Conservation (phyloP, 2,113 vertebrate species). For the Callionymus lyra region DNA sequence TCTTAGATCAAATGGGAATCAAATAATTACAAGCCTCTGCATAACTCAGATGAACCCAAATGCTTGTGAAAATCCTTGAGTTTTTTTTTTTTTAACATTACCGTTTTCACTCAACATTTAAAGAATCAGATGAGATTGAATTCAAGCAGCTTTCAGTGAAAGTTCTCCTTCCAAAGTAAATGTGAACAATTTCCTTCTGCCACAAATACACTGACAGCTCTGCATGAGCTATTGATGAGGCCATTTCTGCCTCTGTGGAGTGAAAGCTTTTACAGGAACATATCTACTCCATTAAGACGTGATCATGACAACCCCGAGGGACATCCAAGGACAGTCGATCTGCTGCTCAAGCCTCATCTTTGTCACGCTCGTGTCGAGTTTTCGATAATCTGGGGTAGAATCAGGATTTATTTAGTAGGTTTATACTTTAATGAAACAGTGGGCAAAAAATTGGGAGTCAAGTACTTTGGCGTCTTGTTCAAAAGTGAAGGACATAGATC, state of each 20-base stretch:
- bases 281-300: constrained; percentile 53
- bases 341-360: constrained; percentile 6
- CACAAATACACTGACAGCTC: constrained; percentile 26
- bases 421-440: too few relatives aligned
- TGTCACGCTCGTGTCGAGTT: too few relatives aligned
- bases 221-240: constrained; percentile 42
- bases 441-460: too few relatives aligned
- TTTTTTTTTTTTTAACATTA: too few relatives aligned
- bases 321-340: constrained; percentile 34
- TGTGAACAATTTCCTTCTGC: constrained; percentile 26
- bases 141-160: constrained; percentile 18
- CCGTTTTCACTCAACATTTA: background rate
- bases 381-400: too few relatives aligned
- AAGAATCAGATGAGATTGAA: constrained; percentile 10
- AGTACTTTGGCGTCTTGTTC: too few relatives aligned
- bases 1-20: too few relatives aligned
- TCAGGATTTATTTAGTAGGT: too few relatives aligned
- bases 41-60: background rate
- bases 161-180: constrained; percentile 13
- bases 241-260: constrained; percentile 39
- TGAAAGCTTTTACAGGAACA: constrained; percentile 58
- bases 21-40: constrained; percentile 1
- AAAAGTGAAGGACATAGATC: too few relatives aligned
- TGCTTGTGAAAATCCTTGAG: too few relatives aligned
- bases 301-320: constrained; percentile 50